Base-by-base conservation (phyloP, 2,888 invertebrate genomes). In the Eulithis testata region DNA sequence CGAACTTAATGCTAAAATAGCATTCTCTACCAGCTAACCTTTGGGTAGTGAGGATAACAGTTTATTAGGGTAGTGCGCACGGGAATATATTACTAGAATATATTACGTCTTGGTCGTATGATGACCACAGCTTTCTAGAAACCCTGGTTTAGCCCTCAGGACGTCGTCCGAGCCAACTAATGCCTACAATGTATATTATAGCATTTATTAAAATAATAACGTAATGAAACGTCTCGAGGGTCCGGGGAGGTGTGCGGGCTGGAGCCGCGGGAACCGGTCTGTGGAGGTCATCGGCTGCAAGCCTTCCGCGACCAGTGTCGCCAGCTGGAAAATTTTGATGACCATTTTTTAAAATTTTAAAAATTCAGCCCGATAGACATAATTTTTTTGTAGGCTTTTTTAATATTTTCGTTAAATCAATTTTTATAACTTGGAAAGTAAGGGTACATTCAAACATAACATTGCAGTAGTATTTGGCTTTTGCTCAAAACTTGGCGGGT, bases 171-270 rank as follows among this genome's bases (percentile, higher is more conserved):
- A 47, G 53, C 83, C 82, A 80, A 87, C 90, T 91, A 91, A 92
- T 91, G 88, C 90, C 85, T 86, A 91, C 92, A 91, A 89, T 90
- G 91, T 91, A 90, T 89, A 91, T 90, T 91, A 91, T 88, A 92
- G 89, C 90, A 90, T 92, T 93, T 92, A 93, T 92, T 93, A 93
- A 92, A 91, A 93, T 93, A 93, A 93, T 93, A 93, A 91, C 89
- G 91, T 93, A 93, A 93, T 93, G 93, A 93, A 93, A 91, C 89
- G 90, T 89, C 91, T 90, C 86, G 81, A 75, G 75, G 79, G 79
- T 76, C 49, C 72, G 75, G 79, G 79, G 80, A 21, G 78, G 74
- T 75, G 75, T 69, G 73, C 74, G 75, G 76, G 79, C 77, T 75
- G 78, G 78, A 74, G 76, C 77, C 81, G 81, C 81, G 80, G 85